Conservation (phyloP, 64 coral and sea anemone species). For the Exaiptasia diaphana region DNA sequence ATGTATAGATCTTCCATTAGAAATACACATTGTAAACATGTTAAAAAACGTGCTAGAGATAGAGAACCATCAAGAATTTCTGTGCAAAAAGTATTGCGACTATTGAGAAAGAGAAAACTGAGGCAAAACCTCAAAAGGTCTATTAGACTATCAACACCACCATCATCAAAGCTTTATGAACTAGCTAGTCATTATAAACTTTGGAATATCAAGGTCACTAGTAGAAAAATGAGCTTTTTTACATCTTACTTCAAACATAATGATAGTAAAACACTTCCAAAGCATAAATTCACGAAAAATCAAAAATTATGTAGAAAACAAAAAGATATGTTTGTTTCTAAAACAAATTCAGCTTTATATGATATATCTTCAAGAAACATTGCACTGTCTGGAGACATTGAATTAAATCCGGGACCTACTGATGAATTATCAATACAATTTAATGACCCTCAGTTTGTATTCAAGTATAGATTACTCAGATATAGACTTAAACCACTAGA, state of each 20-base stretch:
- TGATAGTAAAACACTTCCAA: too few relatives aligned
- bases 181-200: conserved; percentile 51
- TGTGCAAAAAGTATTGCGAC: conserved; percentile 13
- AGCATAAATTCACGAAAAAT: too few relatives aligned
- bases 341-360: too few relatives aligned
- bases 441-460: conserved; percentile 38
- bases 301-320: too few relatives aligned
- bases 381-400: conserved; percentile 38
- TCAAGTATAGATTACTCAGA: conserved; percentile 55
- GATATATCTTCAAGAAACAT: not conserved
- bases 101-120: conserved; percentile 38
- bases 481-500: conserved; percentile 62
- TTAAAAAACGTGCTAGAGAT: conserved; percentile 22
- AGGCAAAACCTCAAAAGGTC: conserved; percentile 37
- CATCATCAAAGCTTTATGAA: conserved; percentile 37
- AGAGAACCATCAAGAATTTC: conserved; percentile 36
- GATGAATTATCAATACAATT: conserved; percentile 1
- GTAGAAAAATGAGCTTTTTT: conserved; percentile 51
- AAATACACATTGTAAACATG: conserved; percentile 21
- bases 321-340: too few relatives aligned
- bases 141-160: conserved; percentile 39
- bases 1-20: conserved; percentile 14
- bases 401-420: conserved; percentile 58
- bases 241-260: conserved; percentile 45
- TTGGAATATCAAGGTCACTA: conserved; percentile 21